These are phyloP conservation scores for Empis livida DNA, from an alignment of 2,888 invertebrate genomes.

Conservation along the genomic window DNA sequence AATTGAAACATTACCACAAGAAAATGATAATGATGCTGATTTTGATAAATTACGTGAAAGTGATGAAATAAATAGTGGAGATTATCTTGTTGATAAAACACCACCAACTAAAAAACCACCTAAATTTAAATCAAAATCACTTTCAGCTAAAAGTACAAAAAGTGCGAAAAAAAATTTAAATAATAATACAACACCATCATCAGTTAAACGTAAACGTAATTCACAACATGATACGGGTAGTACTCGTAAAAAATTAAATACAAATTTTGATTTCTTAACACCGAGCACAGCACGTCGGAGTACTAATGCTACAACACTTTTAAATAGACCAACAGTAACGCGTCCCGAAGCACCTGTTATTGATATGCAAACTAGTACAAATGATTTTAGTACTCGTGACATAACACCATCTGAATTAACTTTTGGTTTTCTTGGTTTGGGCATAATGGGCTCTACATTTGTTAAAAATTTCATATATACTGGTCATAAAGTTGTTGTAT, in stretches of 20 bases:
- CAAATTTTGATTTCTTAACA: slow-evolving; percentile 9
- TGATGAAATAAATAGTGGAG: slow-evolving; percentile 22
- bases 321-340: slow-evolving; percentile 31
- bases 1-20: slow-evolving; percentile 18
- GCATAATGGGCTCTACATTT: slow-evolving; percentile 90
- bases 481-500: slow-evolving; percentile 84
- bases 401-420: slow-evolving; percentile 73
- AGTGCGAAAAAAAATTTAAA: neutral
- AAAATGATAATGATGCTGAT: slow-evolving; percentile 48
- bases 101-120: slow-evolving; percentile 11
- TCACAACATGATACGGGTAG: slow-evolving; percentile 38
- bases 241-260: slow-evolving; percentile 8
- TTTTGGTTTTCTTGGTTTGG: slow-evolving; percentile 91
- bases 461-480: slow-evolving; percentile 90
- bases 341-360: slow-evolving; percentile 59
- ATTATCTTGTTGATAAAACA: slow-evolving; percentile 11
- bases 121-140: slow-evolving; percentile 13
- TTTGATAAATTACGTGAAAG: slow-evolving; percentile 56
- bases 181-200: slow-evolving; percentile 9
- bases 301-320: slow-evolving; percentile 28
- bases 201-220: slow-evolving; percentile 36
- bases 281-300: slow-evolving; percentile 21
- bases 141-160: slow-evolving; percentile 13
- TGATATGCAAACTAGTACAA: slow-evolving; percentile 63
- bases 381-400: slow-evolving; percentile 68